Evolutionary conservation across 1,140 invertebrate species (phyloP).

Genomic region (Venturia canescens): DNA sequence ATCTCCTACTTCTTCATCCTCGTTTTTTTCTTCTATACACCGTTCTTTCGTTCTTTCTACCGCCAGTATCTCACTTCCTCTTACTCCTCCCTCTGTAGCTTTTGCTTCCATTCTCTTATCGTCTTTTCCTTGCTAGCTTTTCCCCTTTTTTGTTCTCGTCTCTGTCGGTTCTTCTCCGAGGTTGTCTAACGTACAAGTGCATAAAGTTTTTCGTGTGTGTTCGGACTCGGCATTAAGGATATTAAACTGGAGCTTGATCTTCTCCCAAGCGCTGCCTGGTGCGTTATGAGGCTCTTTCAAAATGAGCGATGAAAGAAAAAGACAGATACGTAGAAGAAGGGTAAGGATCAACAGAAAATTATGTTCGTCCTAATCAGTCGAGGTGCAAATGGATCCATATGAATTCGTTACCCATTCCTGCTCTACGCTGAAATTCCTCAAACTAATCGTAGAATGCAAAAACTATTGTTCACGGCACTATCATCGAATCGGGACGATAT

Average conservation of each 20-base stretch:
- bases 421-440: not conserved
- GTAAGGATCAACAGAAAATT: conserved; percentile 58
- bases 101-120: conserved; percentile 11
- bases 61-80: conserved; percentile 23
- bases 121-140: conserved; percentile 52
- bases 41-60: conserved; percentile 25
- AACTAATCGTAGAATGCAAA: too few species aligned
- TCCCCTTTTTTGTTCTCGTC: conserved; percentile 33
- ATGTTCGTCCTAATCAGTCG: conserved; percentile 67
- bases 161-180: conserved; percentile 13
- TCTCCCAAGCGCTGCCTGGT: not conserved
- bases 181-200: conserved; percentile 37
- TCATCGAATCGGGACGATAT: too few species aligned
- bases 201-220: conserved; percentile 31
- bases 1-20: conserved; percentile 43
- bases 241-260: conserved; percentile 15
- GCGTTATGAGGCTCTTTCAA: conserved; percentile 28
- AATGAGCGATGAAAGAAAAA: not conserved
- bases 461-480: too few species aligned
- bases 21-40: conserved; percentile 1
- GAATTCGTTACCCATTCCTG: conserved; percentile 67
- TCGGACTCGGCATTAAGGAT: conserved; percentile 2
- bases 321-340: conserved; percentile 12
- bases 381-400: conserved; percentile 72
- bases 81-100: not conserved